Percentiles rank a stretch among this genome's conserved stretches.
Evolutionary conservation across 2,888 invertebrate species (phyloP).

Genomic region (Hydropsyche betteni): DNA sequence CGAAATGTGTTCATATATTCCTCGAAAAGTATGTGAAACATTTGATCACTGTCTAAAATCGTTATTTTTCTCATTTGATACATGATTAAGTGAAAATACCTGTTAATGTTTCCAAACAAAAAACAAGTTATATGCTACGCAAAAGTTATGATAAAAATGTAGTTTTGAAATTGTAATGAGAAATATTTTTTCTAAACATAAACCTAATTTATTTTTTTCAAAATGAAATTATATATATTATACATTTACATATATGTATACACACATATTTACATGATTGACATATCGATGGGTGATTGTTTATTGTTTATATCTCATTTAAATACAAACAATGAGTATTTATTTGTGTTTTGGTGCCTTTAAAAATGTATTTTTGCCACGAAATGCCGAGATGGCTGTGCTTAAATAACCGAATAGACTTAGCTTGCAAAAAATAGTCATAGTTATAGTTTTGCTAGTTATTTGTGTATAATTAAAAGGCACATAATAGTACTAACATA

Average conservation of each 20-base stretch:
- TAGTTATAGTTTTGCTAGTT: conserved; percentile 34
- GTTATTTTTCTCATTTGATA: too few relatives aligned
- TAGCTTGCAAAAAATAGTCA: conserved; percentile 38
- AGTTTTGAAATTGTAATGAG: too few relatives aligned
- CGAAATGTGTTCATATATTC: too few relatives aligned
- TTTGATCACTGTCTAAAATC: too few relatives aligned
- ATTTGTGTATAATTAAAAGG: conserved; percentile 31
- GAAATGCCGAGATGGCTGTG: conserved; percentile 40
- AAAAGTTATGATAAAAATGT: too few relatives aligned
- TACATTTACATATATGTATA: conserved; percentile 14
- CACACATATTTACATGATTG: conserved; percentile 1
- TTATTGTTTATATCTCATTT: conserved; percentile 26
- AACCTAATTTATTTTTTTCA: too few relatives aligned
- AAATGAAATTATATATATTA: too few relatives aligned
- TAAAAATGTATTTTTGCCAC: conserved; percentile 51
- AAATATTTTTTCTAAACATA: too few relatives aligned
- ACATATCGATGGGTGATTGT: conserved; percentile 39
- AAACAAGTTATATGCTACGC: too few relatives aligned
- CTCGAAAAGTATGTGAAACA: too few relatives aligned
- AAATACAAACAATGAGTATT: conserved; percentile 25
- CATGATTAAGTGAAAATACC: too few relatives aligned
- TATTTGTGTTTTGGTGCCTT: conserved; percentile 51
- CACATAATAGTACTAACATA: conserved; percentile 35
- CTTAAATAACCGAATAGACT: conserved; percentile 37
- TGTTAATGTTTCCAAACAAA: too few relatives aligned